Conservation (phyloP, 2,797 vertebrate species). For the Bucorvus abyssinicus region DNA sequence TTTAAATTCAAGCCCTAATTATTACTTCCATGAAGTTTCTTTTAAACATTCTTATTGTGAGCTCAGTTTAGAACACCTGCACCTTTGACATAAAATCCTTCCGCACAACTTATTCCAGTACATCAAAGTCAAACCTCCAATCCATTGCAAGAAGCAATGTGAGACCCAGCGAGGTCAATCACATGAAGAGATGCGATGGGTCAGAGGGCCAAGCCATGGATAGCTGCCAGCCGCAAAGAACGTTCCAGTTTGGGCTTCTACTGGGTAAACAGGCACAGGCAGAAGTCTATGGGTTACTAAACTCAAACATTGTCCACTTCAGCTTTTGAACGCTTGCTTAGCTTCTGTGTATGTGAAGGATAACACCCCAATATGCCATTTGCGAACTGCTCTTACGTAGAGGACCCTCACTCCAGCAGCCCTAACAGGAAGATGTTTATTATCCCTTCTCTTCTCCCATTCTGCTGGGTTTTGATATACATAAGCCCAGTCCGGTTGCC, state of each 20-base stretch:
- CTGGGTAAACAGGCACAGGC: background rate
- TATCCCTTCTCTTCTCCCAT: background rate
- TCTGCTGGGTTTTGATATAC: slow-evolving; percentile 9
- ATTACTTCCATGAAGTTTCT: background rate
- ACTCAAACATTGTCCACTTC: background rate
- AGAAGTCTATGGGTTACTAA: background rate
- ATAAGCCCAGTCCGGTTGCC: background rate
- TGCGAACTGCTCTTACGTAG: background rate
- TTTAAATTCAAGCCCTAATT: background rate
- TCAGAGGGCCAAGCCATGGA: background rate
- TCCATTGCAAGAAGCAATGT: background rate
- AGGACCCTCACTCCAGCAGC: background rate
- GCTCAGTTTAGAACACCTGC: background rate
- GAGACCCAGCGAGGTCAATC: background rate
- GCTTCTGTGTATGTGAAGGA: background rate
- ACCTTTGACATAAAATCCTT: background rate
- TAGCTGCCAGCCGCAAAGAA: background rate
- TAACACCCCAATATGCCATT: background rate
- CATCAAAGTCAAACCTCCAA: background rate
- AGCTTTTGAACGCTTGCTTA: background rate
- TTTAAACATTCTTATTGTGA: background rate
- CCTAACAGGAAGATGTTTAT: background rate
- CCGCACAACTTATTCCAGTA: background rate
- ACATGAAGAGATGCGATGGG: background rate
- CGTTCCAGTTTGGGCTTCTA: accelerated